phyloP scores from a whole-genome alignment of 2,888 invertebrate genomes.

The Brachyptera risi region DNA sequence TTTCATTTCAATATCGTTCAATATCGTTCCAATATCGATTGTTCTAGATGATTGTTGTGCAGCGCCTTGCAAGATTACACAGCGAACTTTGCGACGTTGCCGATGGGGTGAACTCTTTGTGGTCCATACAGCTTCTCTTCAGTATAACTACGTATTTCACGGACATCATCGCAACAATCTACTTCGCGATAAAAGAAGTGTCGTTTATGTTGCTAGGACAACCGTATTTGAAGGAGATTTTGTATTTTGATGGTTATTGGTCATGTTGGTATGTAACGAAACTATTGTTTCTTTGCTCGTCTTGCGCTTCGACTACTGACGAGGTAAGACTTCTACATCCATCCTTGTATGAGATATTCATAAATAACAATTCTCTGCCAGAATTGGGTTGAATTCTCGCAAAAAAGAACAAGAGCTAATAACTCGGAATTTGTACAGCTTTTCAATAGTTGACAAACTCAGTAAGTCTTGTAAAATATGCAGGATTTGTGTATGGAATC shows the following conservation, averaged over 20 bases:
- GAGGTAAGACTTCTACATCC: not conserved
- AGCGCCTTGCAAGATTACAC: not conserved
- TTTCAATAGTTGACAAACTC: too few species aligned
- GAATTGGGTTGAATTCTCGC: too few species aligned
- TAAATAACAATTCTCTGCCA: too few species aligned
- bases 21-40: too few species aligned
- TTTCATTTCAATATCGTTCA: too few species aligned
- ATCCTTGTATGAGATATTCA: too few species aligned
- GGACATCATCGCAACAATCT: not conserved
- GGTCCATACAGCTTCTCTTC: conserved; percentile 1
- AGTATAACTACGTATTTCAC: not conserved
- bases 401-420: too few species aligned
- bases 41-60: too few species aligned
- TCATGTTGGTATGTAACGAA: not conserved
- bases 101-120: not conserved
- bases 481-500: not conserved
- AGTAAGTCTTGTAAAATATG: not conserved
- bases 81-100: not conserved
- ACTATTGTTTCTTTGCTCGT: not conserved
- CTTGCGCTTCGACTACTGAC: not conserved
- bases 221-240: not conserved
- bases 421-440: too few species aligned
- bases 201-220: not conserved
- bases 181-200: not conserved
- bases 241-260: not conserved